Evolutionary conservation across 1,140 invertebrate species (phyloP), one percentile per base, ranked within the genome.

Genomic region (Penaeus japonicus): DNA sequence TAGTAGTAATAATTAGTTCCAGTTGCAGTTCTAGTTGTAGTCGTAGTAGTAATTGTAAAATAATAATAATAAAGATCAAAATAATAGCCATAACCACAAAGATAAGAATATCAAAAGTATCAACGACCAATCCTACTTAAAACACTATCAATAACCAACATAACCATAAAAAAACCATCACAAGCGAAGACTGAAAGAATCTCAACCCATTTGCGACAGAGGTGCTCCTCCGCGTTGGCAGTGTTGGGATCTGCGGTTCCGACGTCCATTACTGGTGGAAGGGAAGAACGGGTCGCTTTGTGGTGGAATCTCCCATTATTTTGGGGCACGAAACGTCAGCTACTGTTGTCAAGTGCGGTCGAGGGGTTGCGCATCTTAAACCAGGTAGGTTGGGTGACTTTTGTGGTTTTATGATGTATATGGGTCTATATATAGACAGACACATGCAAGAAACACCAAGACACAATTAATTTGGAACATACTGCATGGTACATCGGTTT

Each of bases 231-330:
- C 94, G 95, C 89, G 98, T 99, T 95, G 95, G 95, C 90, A 95
- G 95, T 90, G 97, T 99, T 77, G 98, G 98, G 62, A 99, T 99
- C 90, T 99, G 98, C 92, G 98, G 98, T 0, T 99, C 97, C 0
- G 98, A 99, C 93, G 96, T 99, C 7, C 97, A 98, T 92, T 99
- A 98, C 93, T 95, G 97, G 92, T 94, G 95, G 7, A 92, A 95
- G 89, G 98, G 98, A 22, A 92, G 94, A 30, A 98, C 98, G 92
- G 97, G 96, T 0, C 94, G 96, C 91, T 98, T 97, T 91, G 93
- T 97, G 20, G 94, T 98, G 0, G 94, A 95, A 77, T 93, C 95
- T 89, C 97, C 97, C 12, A 97, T 98, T 96, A 94, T 98, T 62
- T 95, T 98, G 91, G 97, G 97, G 0, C 97, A 98, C 91, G 97